These are phyloP conservation scores for Forbesichthys papilliferus DNA, from an alignment of 2,113 vertebrate species.

Conservation along the genomic window DNA sequence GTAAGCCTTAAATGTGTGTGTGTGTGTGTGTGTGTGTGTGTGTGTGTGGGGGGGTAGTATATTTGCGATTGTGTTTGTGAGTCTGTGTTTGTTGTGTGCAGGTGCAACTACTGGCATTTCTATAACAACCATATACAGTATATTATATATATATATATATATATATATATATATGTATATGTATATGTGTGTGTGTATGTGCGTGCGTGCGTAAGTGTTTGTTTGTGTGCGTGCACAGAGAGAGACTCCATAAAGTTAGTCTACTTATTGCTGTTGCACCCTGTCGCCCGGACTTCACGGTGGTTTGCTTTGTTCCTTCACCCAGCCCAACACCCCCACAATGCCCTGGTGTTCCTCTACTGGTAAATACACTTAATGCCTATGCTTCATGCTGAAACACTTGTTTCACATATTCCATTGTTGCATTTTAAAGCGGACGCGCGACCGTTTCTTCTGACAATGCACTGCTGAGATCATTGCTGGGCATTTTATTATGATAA, in stretches of 20 bases:
- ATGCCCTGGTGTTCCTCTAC: slow-evolving; percentile 12
- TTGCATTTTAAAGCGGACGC: too few species aligned
- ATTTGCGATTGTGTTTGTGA: not conserved
- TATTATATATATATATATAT: not conserved
- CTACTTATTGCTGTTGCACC: slow-evolving; percentile 49
- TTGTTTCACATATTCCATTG: too few species aligned
- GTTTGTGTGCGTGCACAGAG: not conserved
- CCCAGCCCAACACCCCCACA: slow-evolving; percentile 32
- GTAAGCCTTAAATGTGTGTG: not conserved
- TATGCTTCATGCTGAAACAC: not conserved
- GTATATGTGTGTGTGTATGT: not conserved
- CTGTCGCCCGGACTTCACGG: slow-evolving; percentile 54
- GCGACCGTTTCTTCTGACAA: too few species aligned
- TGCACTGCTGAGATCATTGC: too few species aligned
- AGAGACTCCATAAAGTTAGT: slow-evolving; percentile 15
- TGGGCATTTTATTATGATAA: too few species aligned
- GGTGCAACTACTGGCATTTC: not conserved
- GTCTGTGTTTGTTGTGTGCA: not conserved
- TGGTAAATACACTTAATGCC: not conserved
- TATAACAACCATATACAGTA: not conserved
- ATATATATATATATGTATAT: not conserved
- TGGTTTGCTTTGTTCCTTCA: slow-evolving; percentile 46
- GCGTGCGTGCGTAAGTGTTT: not conserved
- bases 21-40: slow-evolving; percentile 15
- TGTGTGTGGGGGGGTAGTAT: slow-evolving; percentile 9